Percentiles rank a stretch among this genome's conserved stretches.
These are phyloP conservation scores for Acronicta leporina DNA, from an alignment of 2,888 invertebrate genomes.

Conservation along the genomic window DNA sequence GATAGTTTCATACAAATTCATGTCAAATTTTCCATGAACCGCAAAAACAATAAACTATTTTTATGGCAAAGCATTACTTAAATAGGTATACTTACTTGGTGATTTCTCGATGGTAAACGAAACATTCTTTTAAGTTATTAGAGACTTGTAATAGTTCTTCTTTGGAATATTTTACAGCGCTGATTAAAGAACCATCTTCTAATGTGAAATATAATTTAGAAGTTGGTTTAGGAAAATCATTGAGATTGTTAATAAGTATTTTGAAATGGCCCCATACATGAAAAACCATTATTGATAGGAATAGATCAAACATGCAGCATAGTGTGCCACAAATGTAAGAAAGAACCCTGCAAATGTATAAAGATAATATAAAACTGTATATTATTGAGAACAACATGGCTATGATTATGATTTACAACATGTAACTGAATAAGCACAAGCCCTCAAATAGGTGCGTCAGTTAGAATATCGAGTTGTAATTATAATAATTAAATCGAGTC, in stretches of 20 bases:
- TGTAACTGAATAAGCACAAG: too few relatives aligned
- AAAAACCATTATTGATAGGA: conserved; percentile 49
- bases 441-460: too few relatives aligned
- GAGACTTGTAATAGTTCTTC: conserved; percentile 31
- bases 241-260: conserved; percentile 39
- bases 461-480: too few relatives aligned
- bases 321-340: conserved; percentile 22
- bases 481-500: too few relatives aligned
- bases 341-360: conserved; percentile 16
- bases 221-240: conserved; percentile 44
- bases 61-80: too few relatives aligned
- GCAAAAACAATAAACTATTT: too few relatives aligned
- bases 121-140: conserved; percentile 30
- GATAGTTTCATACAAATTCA: too few relatives aligned
- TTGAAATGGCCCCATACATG: conserved; percentile 56
- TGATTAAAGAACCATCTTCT: background rate
- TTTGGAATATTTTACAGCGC: conserved; percentile 27
- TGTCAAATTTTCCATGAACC: too few relatives aligned
- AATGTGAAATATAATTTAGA: background rate
- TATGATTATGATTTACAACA: too few relatives aligned
- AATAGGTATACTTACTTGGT: conserved; percentile 39
- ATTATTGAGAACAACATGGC: too few relatives aligned
- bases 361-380: too few relatives aligned
- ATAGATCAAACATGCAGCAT: conserved; percentile 45
- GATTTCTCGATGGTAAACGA: conserved; percentile 46